Evolutionary conservation across 1,140 invertebrate species (phyloP).

Genomic region (Penaeus indicus): DNA sequence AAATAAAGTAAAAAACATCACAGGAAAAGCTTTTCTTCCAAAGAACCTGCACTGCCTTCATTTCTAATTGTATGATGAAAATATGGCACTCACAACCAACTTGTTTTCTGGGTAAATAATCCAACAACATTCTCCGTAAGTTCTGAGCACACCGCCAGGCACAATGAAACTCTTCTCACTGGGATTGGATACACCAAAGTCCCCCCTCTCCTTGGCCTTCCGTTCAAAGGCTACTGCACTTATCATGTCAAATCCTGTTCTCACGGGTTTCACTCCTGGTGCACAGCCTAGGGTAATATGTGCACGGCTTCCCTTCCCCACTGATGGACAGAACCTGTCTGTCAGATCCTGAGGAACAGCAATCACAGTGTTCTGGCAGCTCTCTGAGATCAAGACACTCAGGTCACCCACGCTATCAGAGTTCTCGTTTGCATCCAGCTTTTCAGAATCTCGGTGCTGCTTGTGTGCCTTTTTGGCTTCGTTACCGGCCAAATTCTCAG

Average conservation of each 20-base stretch:
- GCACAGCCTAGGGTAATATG: constrained; percentile 67
- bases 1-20: too few relatives aligned
- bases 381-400: background rate
- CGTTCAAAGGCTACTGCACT: constrained; percentile 47
- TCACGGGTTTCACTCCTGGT: constrained; percentile 58
- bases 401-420: too few relatives aligned
- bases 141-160: constrained; percentile 48
- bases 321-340: constrained; percentile 57
- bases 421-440: too few relatives aligned
- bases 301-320: constrained; percentile 65
- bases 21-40: too few relatives aligned
- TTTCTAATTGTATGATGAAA: constrained; percentile 52
- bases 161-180: constrained; percentile 38
- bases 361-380: background rate
- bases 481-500: constrained; percentile 8
- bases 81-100: constrained; percentile 51
- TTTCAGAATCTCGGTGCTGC: background rate
- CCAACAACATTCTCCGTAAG: constrained; percentile 64
- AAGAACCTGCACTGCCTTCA: background rate
- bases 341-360: background rate
- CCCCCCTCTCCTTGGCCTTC: background rate
- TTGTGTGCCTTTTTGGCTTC: background rate
- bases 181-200: background rate
- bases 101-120: constrained; percentile 63
- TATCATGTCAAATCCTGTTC: constrained; percentile 66